These are phyloP conservation scores for Sisyra terminalis DNA, from an alignment of 2,888 invertebrate genomes.

Conservation along the genomic window DNA sequence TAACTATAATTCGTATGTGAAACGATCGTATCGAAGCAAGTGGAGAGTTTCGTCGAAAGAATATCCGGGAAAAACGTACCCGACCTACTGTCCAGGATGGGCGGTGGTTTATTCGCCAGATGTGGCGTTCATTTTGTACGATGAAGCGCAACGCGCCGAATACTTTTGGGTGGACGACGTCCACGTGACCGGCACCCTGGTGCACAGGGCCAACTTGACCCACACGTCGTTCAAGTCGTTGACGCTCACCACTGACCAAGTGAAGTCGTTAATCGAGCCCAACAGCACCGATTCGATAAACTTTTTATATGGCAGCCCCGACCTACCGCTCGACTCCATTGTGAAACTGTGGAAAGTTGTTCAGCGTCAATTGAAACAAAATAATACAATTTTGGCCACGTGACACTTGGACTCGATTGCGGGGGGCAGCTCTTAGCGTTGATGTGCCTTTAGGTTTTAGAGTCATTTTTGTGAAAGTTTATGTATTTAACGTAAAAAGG, in stretches of 20 bases:
- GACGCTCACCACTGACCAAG: slow-evolving; percentile 25
- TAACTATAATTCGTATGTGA: slow-evolving; percentile 30
- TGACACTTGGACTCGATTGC: too few relatives aligned
- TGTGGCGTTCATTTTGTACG: slow-evolving; percentile 32
- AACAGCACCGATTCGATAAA: slow-evolving; percentile 18
- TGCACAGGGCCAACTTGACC: slow-evolving; percentile 35
- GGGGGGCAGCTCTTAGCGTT: too few relatives aligned
- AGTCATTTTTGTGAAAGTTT: too few relatives aligned
- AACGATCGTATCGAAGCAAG: slow-evolving; percentile 49
- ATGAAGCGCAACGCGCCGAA: slow-evolving; percentile 33
- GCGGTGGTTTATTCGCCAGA: slow-evolving; percentile 40
- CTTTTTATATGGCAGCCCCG: slow-evolving; percentile 38
- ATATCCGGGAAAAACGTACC: slow-evolving; percentile 45
- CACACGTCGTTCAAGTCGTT: slow-evolving; percentile 28
- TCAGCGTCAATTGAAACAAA: slow-evolving; percentile 5
- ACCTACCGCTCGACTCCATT: slow-evolving; percentile 31
- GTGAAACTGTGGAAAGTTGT: slow-evolving; percentile 32
- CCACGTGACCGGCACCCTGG: slow-evolving; percentile 46
- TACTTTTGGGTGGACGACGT: slow-evolving; percentile 66
- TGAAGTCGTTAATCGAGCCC: slow-evolving; percentile 19
- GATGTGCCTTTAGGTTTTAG: too few relatives aligned
- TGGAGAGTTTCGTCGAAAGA: slow-evolving; percentile 59
- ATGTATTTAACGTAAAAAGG: too few relatives aligned
- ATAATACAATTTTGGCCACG: too few relatives aligned
- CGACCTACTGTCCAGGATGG: slow-evolving; percentile 60